phyloP scores from a whole-genome alignment of 2,888 invertebrate species.

The Liposcelis brunnea region DNA sequence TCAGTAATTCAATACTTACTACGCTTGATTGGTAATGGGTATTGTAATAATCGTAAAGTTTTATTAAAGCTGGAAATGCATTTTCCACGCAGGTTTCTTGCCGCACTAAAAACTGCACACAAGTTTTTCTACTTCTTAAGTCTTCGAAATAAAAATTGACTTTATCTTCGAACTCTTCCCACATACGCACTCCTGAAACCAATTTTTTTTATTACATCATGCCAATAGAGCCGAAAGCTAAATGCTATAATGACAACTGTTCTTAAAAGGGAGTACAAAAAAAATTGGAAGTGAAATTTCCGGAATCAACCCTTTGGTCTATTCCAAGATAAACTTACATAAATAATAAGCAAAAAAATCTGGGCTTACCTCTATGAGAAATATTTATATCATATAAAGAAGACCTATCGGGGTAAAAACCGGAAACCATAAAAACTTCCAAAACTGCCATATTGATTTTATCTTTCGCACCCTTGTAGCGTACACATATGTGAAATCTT shows the following conservation, averaged over 20 bases:
- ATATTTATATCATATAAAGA: slow-evolving; percentile 28
- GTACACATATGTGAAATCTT: slow-evolving; percentile 15
- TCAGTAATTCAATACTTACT: slow-evolving; percentile 29
- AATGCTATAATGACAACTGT: too few relatives aligned
- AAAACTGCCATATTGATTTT: slow-evolving; percentile 35
- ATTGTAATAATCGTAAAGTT: slow-evolving; percentile 45
- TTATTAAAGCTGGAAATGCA: slow-evolving; percentile 34
- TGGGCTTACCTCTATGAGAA: not conserved
- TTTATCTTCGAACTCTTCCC: slow-evolving; percentile 31
- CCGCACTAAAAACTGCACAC: slow-evolving; percentile 31
- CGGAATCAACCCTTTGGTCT: too few relatives aligned
- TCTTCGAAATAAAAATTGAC: slow-evolving; percentile 36
- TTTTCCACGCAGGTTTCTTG: slow-evolving; percentile 30
- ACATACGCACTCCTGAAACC: slow-evolving; percentile 31
- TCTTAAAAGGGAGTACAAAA: too few relatives aligned
- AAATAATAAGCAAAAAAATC: too few relatives aligned
- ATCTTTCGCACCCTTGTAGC: slow-evolving; percentile 10
- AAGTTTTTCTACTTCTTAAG: slow-evolving; percentile 28
- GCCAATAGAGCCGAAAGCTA: too few relatives aligned
- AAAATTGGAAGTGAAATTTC: too few relatives aligned
- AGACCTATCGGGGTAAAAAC: slow-evolving; percentile 40
- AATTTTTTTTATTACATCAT: too few relatives aligned
- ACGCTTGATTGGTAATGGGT: slow-evolving; percentile 35
- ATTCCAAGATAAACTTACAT: too few relatives aligned
- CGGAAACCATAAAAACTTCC: slow-evolving; percentile 44